Percentiles rank a stretch among this genome's conserved stretches.
Evolutionary conservation across 2,888 invertebrate genomes (phyloP).

Genomic region (Amorpha juglandis): DNA sequence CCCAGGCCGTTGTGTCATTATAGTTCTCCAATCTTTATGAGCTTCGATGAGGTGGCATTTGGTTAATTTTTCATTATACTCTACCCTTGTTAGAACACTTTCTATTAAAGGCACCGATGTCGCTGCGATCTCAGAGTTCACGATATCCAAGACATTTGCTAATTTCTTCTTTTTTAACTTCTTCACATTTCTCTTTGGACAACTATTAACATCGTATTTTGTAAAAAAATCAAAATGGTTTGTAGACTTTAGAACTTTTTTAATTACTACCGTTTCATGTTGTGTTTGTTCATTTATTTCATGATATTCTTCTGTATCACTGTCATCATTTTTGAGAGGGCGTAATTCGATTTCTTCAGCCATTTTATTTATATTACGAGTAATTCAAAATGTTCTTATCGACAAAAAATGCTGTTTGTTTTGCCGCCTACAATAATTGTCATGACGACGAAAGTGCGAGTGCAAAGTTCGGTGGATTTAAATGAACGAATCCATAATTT

Average conservation of each 20-base stretch:
- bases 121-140: slow-evolving; percentile 62
- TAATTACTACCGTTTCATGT: slow-evolving; percentile 27
- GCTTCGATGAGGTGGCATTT: slow-evolving; percentile 34
- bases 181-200: slow-evolving; percentile 49
- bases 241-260: slow-evolving; percentile 35
- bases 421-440: slow-evolving; percentile 51
- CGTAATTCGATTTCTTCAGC: slow-evolving; percentile 63
- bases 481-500: no score
- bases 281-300: slow-evolving; percentile 59
- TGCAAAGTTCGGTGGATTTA: no score
- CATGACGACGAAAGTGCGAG: slow-evolving; percentile 41
- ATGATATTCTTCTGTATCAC: slow-evolving; percentile 70
- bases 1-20: neutral
- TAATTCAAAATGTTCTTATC: neutral
- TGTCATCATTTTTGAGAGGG: slow-evolving; percentile 45
- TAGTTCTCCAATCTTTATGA: neutral
- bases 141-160: slow-evolving; percentile 64
- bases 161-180: slow-evolving; percentile 54
- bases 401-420: slow-evolving; percentile 32
- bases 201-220: slow-evolving; percentile 50
- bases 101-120: slow-evolving; percentile 50
- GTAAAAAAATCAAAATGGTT: slow-evolving; percentile 69
- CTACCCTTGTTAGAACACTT: slow-evolving; percentile 54
- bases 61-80: slow-evolving; percentile 42
- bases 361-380: slow-evolving; percentile 39